Evolutionary conservation across 2,797 vertebrate genomes (phyloP).

Genomic region (Micromesistius poutassou): DNA sequence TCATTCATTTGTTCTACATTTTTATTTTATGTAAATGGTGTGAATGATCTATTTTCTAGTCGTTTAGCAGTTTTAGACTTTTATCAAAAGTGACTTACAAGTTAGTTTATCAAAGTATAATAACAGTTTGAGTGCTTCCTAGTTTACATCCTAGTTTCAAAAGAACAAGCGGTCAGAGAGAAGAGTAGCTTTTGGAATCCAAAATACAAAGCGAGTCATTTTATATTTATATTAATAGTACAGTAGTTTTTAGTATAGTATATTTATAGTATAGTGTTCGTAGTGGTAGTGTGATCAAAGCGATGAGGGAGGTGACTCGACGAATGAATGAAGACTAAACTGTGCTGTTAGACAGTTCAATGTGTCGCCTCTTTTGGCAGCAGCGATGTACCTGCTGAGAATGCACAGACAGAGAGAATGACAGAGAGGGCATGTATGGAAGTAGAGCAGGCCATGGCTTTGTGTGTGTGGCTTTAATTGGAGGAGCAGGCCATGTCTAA

Average conservation of each 20-base stretch:
- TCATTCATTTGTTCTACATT: neutral
- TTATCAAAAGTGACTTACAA: neutral
- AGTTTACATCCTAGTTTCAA: neutral
- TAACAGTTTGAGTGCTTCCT: neutral
- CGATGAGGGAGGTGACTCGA: neutral
- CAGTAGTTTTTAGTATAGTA: too few relatives aligned
- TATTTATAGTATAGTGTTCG: too few relatives aligned
- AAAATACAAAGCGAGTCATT: neutral
- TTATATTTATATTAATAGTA: too few relatives aligned
- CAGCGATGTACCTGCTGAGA: slow-evolving; percentile 43
- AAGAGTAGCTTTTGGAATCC: neutral
- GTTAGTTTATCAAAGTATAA: neutral
- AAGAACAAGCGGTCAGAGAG: neutral
- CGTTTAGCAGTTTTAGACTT: slow-evolving; percentile 1
- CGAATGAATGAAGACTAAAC: neutral
- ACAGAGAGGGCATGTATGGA: slow-evolving; percentile 64
- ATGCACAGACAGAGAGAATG: slow-evolving; percentile 21
- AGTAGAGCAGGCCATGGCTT: slow-evolving; percentile 67
- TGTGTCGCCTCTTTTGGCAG: slow-evolving; percentile 27
- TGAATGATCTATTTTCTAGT: neutral
- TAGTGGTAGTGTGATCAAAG: neutral
- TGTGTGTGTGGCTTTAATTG: slow-evolving; percentile 69
- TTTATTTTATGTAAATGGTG: neutral
- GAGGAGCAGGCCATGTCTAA: slow-evolving; percentile 74
- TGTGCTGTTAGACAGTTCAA: slow-evolving; percentile 19